phyloP scores from a whole-genome alignment of 2,113 vertebrate genomes.

The Rhinogobius similis region DNA sequence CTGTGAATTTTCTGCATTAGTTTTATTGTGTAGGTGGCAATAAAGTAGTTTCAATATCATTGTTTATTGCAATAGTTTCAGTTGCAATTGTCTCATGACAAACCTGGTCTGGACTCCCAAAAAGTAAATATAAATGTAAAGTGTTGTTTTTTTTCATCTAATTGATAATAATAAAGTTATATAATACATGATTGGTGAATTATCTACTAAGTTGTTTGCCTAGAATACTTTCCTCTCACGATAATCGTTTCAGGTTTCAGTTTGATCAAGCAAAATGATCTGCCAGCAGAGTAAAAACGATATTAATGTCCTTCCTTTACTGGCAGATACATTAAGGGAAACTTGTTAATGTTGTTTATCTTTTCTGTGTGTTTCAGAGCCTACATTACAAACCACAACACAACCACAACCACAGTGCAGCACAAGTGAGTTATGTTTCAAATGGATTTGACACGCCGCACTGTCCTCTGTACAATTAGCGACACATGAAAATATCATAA shows the following conservation, averaged over 20 bases:
- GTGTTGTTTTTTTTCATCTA: too few species aligned
- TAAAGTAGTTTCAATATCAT: too few species aligned
- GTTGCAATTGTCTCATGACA: too few species aligned
- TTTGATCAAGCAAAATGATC: not conserved
- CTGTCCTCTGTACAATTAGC: not conserved
- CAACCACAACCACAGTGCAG: not conserved
- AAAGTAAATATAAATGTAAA: too few species aligned
- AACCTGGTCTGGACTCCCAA: too few species aligned
- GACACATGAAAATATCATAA: not conserved
- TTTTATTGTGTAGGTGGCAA: too few species aligned
- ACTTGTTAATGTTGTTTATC: not conserved
- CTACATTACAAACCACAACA: not conserved
- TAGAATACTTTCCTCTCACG: not conserved
- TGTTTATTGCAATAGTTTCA: too few species aligned
- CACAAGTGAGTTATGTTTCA: not conserved
- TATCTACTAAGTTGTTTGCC: too few species aligned
- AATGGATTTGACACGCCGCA: not conserved
- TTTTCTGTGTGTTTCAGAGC: not conserved
- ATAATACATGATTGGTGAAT: too few species aligned
- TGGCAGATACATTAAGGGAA: not conserved
- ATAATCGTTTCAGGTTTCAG: not conserved
- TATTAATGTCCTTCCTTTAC: not conserved
- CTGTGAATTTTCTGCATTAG: too few species aligned
- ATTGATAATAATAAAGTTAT: too few species aligned
- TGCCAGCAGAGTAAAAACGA: not conserved